Base-by-base conservation (phyloP, 1,140 invertebrate species). In the Carcinoscorpius rotundicauda region DNA sequence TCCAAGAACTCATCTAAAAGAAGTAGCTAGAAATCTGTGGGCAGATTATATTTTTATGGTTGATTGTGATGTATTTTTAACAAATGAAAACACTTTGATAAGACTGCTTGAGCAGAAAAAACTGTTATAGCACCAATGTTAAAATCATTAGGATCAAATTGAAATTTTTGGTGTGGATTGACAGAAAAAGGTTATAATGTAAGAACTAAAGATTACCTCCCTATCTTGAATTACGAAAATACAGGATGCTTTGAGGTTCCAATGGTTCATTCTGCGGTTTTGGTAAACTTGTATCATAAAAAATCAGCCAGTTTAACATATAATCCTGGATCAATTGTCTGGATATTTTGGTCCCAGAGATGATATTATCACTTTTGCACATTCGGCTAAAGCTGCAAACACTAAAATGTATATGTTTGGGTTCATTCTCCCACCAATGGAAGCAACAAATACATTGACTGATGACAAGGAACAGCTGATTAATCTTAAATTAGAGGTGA, bases 91-190 rank as follows among this genome's bases (percentile, higher is more conserved):
- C 29, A 85, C 87, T 2, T 73, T 98, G 0, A 79, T 81, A 57
- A 69, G 81, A 55, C 76, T 98, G 0, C 83, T 94, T 5, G 70
- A 70, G 52, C 74, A 78, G 56, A 68, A 77, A 61, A 77, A 69
- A 70, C 74, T 6, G 68, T 80, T 5, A 82, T 87, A 4, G 87
- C 91, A 0, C 94, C 94, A 10, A 86, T 96, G 84, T 76, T 97
- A 5, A 82, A 85, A 66, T 90, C 91, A 0, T 86, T 91, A 73
- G 86, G 89, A 29, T 78, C 91, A 51, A 97, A 97, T 77, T 93
- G 92, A 11, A 98, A 98, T 76, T 98, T 93, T 78, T 98, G 95
- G 95, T 86, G 88, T 71, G 93, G 88, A 8, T 94, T 97, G 88
- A 85, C 85, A 3, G 77, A 84, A 4, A 81, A 75, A 65, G 76